Base-by-base conservation (phyloP, 2,888 invertebrate species). In the Hetaerina titia region DNA sequence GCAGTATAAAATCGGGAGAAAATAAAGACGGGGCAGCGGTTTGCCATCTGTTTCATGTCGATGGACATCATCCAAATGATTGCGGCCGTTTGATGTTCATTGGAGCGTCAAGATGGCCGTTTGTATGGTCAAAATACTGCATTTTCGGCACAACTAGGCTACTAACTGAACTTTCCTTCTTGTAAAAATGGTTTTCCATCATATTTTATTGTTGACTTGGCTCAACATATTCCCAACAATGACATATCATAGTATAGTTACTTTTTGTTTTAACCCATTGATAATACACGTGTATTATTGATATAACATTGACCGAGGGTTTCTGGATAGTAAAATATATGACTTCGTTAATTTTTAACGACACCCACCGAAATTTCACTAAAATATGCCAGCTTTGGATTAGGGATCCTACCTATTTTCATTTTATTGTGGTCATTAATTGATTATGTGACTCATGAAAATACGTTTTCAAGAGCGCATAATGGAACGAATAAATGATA, bases 31-130 rank as follows among this genome's bases (percentile, higher is more conserved):
- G 25, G n/a, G 13, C n/a, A 90, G 64, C 64, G 64, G 64, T 31
- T 64, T 17, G 90, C 90, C 90, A 90, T 90, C 90, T 90, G 90
- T 45, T 64, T 45, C 45, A 22, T 89, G 45, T 45, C 64, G 22
- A 90, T 64, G 90, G 22, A 90, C 64, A 69, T 90, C 64, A 64
- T 45, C 64, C 90, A 64, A 45, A 64, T 69, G 60, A 90, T 56
- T 64, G 64, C 64, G 11, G 64, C 64, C 25, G 31, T 90, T 58
- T 56, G 90, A 90, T 69, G 64, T 69, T 25, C 19, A 64, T 45
- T 45, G 81, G 31, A 81, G 81, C 81, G 81, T 81, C 81, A 81
- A 81, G 81, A 25, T 13, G 81, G 31, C 11, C 25, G 25, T 8
- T 13, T 22, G 22, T 81, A 31, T 13, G 31, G 31, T 0, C 31